Base-by-base conservation (phyloP, 2,113 vertebrate genomes). In the Crotalus horridus region DNA sequence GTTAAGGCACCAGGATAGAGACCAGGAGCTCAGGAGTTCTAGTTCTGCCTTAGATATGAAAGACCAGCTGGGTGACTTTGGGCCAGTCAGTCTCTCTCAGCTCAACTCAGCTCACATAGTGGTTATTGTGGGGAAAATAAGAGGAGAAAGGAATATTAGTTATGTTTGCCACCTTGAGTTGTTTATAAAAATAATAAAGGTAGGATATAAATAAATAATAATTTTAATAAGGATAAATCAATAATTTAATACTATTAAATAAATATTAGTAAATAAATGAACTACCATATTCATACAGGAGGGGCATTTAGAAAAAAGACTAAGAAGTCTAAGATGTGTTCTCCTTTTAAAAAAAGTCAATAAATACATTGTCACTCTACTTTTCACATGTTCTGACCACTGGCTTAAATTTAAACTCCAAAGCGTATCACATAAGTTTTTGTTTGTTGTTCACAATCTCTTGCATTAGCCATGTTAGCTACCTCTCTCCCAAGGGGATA, bases 361-460 rank as follows among this genome's bases (percentile, higher is more conserved):
- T 29, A 21, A 39, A 91, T 87, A 51, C 12, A 69, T 64, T 39
- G 33, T 21, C 33, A n/a, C 4, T 43, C 10, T 15, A 69, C 7
- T 13, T 3, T 43, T 74, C 3, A 39, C 6, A 21, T 39, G 21
- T 61, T 64, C 85, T 53, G 21, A n/a, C 39, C 29, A 8, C 54
- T 29, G 54, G 21, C 24, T 29, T 59, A 86, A 86, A 59, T 51
- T 6, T 64, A 85, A 85, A n/a, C 15, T 55, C 33, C 29, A 58
- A 61, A 51, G 4, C 33, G 7, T 51, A 48, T 87, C 17, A 11
- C 8, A 24, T 21, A 39, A 7, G 7, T 56, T 54, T 43, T 3
- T 85, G 12, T 81, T 33, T 81, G 46, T 93, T 81, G 26, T 92
- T 95, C 88, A 88, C 94, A 11, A 20, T 11, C 11, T 95, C 24